These are phyloP conservation scores for Azemiops feae DNA, from an alignment of 2,113 vertebrate species.

Conservation along the genomic window DNA sequence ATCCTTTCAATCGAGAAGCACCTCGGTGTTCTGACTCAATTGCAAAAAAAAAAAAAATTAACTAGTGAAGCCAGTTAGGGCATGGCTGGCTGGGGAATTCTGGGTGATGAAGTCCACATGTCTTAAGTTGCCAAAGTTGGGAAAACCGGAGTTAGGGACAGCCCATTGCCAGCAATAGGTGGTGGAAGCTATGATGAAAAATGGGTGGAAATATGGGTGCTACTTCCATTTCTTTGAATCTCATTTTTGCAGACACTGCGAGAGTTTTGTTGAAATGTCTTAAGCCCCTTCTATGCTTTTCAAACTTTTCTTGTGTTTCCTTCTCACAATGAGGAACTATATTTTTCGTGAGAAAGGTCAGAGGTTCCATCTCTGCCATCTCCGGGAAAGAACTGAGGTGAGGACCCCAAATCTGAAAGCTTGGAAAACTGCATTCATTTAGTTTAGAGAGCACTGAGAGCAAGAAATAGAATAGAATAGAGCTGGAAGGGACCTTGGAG, in stretches of 20 bases:
- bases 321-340: background rate
- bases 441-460: background rate
- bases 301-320: background rate
- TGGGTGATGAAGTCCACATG: background rate
- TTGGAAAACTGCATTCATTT: background rate
- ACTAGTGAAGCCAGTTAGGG: background rate
- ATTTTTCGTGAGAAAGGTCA: background rate
- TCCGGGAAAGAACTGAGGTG: background rate
- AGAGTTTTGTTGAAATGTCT: background rate
- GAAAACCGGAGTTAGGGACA: too few relatives aligned
- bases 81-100: too few relatives aligned
- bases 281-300: background rate
- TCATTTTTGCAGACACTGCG: background rate
- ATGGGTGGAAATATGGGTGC: background rate
- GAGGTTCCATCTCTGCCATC: background rate
- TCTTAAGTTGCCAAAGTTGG: too few relatives aligned
- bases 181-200: background rate
- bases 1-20: background rate
- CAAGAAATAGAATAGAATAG: background rate
- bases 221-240: background rate
- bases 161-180: background rate
- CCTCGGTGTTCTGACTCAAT: background rate
- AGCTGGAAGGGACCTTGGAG: too few relatives aligned
- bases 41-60: too few relatives aligned
- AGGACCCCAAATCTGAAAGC: background rate